phyloP scores from a whole-genome alignment of 2,113 vertebrate species.

The human (Homo sapiens) region DNA sequence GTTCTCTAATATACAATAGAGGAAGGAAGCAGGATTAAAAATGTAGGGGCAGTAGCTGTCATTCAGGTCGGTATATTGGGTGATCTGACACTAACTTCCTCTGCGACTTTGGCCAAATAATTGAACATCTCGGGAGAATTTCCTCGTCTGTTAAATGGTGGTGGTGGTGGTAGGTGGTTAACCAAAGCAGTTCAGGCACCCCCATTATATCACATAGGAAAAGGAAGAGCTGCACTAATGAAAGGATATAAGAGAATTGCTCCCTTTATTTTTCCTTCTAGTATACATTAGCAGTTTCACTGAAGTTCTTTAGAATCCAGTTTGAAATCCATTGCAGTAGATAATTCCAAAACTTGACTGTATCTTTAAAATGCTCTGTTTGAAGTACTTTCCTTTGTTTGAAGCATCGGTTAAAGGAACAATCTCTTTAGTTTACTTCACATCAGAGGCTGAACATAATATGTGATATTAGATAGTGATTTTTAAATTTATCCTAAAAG shows the following conservation, averaged over 20 bases:
- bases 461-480: neutral
- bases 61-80: neutral
- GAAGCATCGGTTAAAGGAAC: neutral
- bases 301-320: neutral
- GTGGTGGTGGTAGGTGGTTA: neutral
- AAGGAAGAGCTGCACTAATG: neutral
- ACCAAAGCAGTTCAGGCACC: neutral
- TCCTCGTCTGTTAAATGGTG: neutral
- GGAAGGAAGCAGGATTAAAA: neutral
- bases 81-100: neutral
- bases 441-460: neutral
- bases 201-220: neutral
- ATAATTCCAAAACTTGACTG: neutral
- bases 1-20: neutral
- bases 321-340: neutral
- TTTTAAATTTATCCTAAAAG: neutral
- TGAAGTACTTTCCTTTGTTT: neutral
- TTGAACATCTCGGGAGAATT: neutral
- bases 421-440: neutral
- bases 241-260: neutral
- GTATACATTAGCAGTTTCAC: neutral
- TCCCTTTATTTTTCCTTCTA: neutral
- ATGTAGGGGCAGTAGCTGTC: neutral
- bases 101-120: neutral
- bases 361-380: slow-evolving; percentile 12